Evolutionary conservation across 2,888 invertebrate genomes (phyloP).

Genomic region (Ligdia adustata): DNA sequence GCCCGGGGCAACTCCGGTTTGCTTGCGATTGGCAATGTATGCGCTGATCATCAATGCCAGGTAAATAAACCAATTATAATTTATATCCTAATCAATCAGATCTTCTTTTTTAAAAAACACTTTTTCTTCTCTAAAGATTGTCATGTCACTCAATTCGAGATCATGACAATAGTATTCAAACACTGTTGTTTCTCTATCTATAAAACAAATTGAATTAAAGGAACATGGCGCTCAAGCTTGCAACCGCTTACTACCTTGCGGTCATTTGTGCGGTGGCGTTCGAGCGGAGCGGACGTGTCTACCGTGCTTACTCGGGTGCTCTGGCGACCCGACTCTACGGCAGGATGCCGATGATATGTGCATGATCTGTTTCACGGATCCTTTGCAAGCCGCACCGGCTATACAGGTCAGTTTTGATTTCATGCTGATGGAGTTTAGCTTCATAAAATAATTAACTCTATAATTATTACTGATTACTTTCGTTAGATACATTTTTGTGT

Average conservation of each 20-base stretch:
- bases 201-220: too few relatives aligned
- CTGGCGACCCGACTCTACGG: conserved; percentile 89
- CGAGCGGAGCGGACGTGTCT: conserved; percentile 92
- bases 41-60: conserved; percentile 97
- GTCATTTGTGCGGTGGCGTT: conserved; percentile 98
- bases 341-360: conserved; percentile 99
- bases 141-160: too few relatives aligned
- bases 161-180: too few relatives aligned
- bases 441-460: not conserved
- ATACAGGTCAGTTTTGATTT: too few relatives aligned
- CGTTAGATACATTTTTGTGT: conserved; percentile 1
- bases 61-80: too few relatives aligned
- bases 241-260: conserved; percentile 91
- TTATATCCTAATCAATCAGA: too few relatives aligned
- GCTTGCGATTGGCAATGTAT: conserved; percentile 96
- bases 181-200: too few relatives aligned
- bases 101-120: too few relatives aligned
- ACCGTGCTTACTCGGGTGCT: conserved; percentile 95
- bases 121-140: too few relatives aligned
- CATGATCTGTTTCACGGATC: conserved; percentile 99
- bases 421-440: too few relatives aligned
- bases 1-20: conserved; percentile 92
- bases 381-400: conserved; percentile 97
- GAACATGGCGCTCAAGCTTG: conserved; percentile 93
- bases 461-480: not conserved